A percentile compares a stretch with the other conserved stretches of the same genome.
phyloP scores from a whole-genome alignment of 2,888 invertebrate species.

The Acrobasis repandana region DNA sequence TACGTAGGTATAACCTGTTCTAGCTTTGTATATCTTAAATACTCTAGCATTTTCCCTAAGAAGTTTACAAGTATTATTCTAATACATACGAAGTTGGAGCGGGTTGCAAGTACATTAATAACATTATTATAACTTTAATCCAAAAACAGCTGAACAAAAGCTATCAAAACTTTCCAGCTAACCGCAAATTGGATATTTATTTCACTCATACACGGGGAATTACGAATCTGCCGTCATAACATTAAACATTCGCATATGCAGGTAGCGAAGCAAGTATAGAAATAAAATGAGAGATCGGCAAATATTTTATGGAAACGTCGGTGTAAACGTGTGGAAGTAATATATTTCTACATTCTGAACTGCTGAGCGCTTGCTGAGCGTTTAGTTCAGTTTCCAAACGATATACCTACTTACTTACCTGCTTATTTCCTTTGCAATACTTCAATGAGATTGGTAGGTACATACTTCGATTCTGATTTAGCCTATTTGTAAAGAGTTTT shows the following conservation, averaged over 20 bases:
- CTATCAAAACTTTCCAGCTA: conserved; percentile 11
- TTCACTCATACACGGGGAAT: neutral
- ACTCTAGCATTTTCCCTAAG: too few species aligned
- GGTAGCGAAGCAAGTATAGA: conserved; percentile 1
- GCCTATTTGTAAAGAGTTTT: too few species aligned
- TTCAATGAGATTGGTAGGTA: too few species aligned
- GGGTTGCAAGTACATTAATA: too few species aligned
- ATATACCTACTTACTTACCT: too few species aligned
- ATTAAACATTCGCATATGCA: neutral
- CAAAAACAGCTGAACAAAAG: conserved; percentile 13
- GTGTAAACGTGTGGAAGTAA: conserved; percentile 2
- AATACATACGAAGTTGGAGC: too few species aligned
- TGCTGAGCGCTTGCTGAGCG: neutral
- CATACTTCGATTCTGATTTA: too few species aligned
- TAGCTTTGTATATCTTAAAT: too few species aligned
- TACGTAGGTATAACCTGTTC: too few species aligned
- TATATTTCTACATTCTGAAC: neutral
- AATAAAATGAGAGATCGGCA: neutral
- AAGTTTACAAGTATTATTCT: too few species aligned
- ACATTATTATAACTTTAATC: conserved; percentile 7
- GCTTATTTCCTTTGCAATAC: too few species aligned
- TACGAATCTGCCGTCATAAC: neutral
- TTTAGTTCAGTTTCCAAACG: too few species aligned
- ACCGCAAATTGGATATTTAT: conserved; percentile 1
- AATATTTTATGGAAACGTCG: neutral